Base-by-base conservation (phyloP, 2,797 vertebrate genomes). In the Monodelphis domestica region DNA sequence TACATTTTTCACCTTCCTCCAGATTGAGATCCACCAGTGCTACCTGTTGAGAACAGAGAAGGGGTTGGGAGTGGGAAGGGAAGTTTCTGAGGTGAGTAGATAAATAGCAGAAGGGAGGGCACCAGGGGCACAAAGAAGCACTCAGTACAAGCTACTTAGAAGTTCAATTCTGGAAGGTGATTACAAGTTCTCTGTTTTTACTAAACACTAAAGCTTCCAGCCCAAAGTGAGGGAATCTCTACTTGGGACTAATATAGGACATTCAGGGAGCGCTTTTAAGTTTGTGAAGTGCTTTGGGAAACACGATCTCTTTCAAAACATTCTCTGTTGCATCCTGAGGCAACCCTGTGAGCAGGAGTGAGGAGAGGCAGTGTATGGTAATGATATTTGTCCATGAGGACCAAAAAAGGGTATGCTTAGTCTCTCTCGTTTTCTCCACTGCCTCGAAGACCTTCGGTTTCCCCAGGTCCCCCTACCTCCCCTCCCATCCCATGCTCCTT, bases 11-110 rank as follows among this genome's bases (percentile, higher is more conserved):
- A 0, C 99, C 99, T 1, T 98, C 98, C 91, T 98, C 98, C 9
- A 97, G 95, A 95, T 99, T 99, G 96, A 98, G 96, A 94, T 99
- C 99, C 56, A 99, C 98, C 63, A 99, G 96, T 0, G 99, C 98
- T 59, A 99, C 99, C 99, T 99, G 93, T 0, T n/a, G 92, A 54
- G 26, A 52, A 92, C n/a, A 57, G 87, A 12, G n/a, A 29, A 84
- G 93, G 50, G 53, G 12, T 21, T 28, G 26, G 33, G 51, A 63
- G n/a, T n/a, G n/a, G n/a, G n/a, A 4, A 0, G 0, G 59, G 30
- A 0, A 30, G 53, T 59, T 56, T 12, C 21, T 26, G 14, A 14
- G 56, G 45, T 45, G 30, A 30, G 54, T 50, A 38, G 30, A 84
- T 50, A 84, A 50, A 24, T 21, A 84, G 70, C 3, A 26, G 7